Evolutionary conservation across 2,797 vertebrate genomes (phyloP).

Genomic region (Sebastes dallii): DNA sequence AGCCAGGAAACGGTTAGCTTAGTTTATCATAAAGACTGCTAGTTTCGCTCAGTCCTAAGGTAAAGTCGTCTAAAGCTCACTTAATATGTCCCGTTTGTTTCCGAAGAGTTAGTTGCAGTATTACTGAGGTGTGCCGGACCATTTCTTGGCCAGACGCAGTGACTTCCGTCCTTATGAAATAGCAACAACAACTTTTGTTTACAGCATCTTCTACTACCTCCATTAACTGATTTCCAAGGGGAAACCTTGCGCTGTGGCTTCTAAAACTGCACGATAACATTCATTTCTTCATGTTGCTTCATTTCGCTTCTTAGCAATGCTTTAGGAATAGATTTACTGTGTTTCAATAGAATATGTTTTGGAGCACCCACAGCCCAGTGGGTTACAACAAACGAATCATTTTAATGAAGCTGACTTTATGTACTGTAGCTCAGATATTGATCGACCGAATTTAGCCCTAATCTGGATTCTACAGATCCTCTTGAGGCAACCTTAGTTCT

Average conservation of each 20-base stretch:
- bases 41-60: fast-evolving
- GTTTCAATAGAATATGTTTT: background rate
- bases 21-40: too few species aligned
- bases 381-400: slow-evolving; percentile 1
- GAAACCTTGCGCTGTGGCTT: background rate
- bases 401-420: background rate
- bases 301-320: background rate
- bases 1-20: too few species aligned
- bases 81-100: fast-evolving
- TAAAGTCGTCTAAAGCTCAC: too few species aligned
- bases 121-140: background rate
- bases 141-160: background rate
- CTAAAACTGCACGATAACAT: background rate
- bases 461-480: background rate
- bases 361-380: background rate
- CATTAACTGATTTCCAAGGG: background rate
- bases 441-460: background rate
- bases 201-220: background rate
- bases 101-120: background rate
- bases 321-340: background rate
- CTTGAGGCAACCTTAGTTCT: background rate
- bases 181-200: background rate
- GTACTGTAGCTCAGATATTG: background rate
- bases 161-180: background rate
- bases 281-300: background rate